These are phyloP conservation scores for Tetramorium parvispinum DNA, from an alignment of 1,140 invertebrate species.

Conservation along the genomic window DNA sequence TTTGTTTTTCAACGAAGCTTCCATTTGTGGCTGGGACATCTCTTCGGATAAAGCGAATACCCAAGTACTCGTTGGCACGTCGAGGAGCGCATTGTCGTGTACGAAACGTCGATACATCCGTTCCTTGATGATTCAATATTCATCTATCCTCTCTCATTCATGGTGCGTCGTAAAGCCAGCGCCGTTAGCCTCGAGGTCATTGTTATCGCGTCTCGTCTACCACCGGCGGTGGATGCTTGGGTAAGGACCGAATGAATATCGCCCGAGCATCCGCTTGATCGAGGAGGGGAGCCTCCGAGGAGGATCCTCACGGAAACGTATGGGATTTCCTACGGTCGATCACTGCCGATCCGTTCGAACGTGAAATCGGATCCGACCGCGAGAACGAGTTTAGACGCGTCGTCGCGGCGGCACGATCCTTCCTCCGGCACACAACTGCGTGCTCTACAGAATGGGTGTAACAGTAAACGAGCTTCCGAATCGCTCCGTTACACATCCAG, in stretches of 20 bases:
- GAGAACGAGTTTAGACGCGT: slow-evolving; percentile 63
- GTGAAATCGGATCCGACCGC: slow-evolving; percentile 75
- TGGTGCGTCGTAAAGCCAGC: slow-evolving; percentile 24
- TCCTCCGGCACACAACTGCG: not conserved
- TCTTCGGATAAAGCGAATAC: slow-evolving; percentile 9
- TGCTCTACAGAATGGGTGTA: slow-evolving; percentile 8
- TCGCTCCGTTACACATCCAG: slow-evolving; percentile 69
- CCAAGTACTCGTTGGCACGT: not conserved
- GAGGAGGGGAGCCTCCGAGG: slow-evolving; percentile 38
- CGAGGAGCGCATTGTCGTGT: slow-evolving; percentile 36
- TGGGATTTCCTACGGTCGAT: slow-evolving; percentile 73
- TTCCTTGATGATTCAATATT: slow-evolving; percentile 48
- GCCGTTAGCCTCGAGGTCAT: slow-evolving; percentile 44
- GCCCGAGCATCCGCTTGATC: slow-evolving; percentile 18
- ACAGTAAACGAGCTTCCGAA: slow-evolving; percentile 73
- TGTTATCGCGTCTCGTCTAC: slow-evolving; percentile 40
- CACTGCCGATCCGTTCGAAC: slow-evolving; percentile 66
- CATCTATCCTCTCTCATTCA: slow-evolving; percentile 12
- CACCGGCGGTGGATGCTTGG: not conserved
- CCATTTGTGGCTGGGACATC: slow-evolving; percentile 18
- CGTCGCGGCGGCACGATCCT: slow-evolving; percentile 7
- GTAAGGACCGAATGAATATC: slow-evolving; percentile 56
- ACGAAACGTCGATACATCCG: slow-evolving; percentile 47
- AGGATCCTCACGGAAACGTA: slow-evolving; percentile 73
- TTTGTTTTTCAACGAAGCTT: slow-evolving; percentile 29